These are phyloP conservation scores for Dinothrombium tinctorium DNA, from an alignment of 1,140 invertebrate genomes.

Conservation along the genomic window DNA sequence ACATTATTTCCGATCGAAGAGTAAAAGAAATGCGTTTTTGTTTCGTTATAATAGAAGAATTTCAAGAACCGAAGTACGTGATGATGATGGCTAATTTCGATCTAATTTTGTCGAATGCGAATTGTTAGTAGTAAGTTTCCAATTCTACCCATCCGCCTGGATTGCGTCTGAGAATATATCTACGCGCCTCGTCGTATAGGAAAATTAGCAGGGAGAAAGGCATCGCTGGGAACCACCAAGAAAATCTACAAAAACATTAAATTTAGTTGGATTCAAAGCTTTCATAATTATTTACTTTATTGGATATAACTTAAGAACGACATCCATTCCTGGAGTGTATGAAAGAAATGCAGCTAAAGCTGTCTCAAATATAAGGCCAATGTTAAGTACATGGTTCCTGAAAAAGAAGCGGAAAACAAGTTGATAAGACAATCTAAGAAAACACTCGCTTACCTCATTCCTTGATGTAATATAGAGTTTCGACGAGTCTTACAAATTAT, in stretches of 20 bases:
- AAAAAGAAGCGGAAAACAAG: background rate
- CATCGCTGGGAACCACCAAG: constrained; percentile 93
- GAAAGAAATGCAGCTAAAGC: constrained; percentile 74
- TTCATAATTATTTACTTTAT: constrained; percentile 62
- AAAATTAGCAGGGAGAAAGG: constrained; percentile 92
- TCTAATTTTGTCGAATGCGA: background rate
- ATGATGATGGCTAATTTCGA: no score
- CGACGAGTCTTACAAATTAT: constrained; percentile 94
- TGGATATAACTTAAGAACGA: constrained; percentile 83
- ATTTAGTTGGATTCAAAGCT: no score
- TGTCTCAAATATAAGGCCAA: constrained; percentile 80
- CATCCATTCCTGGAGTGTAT: constrained; percentile 88
- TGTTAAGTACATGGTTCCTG: constrained; percentile 78
- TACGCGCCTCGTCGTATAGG: constrained; percentile 87
- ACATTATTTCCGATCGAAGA: no score
- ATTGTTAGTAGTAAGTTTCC: constrained; percentile 83
- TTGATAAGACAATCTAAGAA: background rate
- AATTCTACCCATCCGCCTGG: constrained; percentile 93
- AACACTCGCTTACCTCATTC: constrained; percentile 43
- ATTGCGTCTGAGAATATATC: constrained; percentile 83
- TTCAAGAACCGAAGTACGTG: no score
- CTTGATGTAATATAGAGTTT: constrained; percentile 86
- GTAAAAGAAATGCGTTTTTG: no score
- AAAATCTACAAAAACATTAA: constrained; percentile 38
- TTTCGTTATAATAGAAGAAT: no score